Evolutionary conservation across 2,113 vertebrate species (phyloP), one percentile per base, ranked within the genome.

Genomic region (Climacteris rufus): DNA sequence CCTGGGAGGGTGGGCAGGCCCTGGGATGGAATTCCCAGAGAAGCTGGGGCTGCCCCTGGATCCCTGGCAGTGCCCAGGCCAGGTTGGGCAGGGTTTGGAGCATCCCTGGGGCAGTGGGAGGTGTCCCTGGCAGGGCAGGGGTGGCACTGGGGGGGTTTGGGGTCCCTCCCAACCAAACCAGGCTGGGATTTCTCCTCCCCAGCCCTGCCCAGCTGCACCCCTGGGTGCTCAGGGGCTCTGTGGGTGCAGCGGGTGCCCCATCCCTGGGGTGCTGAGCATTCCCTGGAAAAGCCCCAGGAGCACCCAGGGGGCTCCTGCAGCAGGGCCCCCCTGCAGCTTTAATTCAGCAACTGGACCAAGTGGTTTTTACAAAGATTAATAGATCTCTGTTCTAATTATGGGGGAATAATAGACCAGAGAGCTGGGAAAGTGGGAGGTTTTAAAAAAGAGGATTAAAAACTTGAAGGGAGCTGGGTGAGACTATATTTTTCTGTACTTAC

Each of bases 391-490:
- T 94, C 91, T 96, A 87, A 91, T 93, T 96, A 81, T 16, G 47
- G 83, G 63, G 69, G 89, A 93, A 85, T 75, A 84, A 95, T 87
- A 71, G 89, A 80, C 77, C 56, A 3, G 74, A 89, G 81, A 92
- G 65, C 52, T 56, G 35, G 57, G 74, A 20, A 75, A 72, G 89
- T 71, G 80, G 86, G 74, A 94, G 89, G 69, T 44, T 50, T 75
- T 53, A 31, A 31, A 56, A 84, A 75, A 75, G 40, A 60, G 91
- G 81, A 94, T 95, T 89, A 89, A 89, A 89, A 92, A 78, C 70
- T 91, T 57, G 37, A 14, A 77, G 91, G 74, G 53, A 79, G 70
- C 74, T 82, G 74, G 28, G 57, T 24, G 56, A 96, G 72, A 54
- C 64, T 44, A 0, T 80, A 54, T 95, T 89, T 96, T 64, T 71